Evolutionary conservation across 1,140 invertebrate species (phyloP).

Genomic region (Laupala kohalensis): DNA sequence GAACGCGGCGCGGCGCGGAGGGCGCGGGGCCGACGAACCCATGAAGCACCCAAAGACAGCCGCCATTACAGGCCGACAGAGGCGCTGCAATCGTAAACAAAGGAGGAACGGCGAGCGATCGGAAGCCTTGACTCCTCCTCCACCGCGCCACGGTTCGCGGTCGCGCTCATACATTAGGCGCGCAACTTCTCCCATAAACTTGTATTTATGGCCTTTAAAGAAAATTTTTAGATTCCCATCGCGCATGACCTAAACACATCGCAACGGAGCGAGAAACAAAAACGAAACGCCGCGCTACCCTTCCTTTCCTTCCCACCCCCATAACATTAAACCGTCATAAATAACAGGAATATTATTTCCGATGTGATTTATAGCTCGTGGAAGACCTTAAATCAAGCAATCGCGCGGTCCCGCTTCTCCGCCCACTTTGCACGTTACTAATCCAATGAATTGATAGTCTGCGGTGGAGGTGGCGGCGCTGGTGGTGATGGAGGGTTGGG

Average conservation of each 20-base stretch:
- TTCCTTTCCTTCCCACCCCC: not conserved
- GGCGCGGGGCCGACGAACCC: not conserved
- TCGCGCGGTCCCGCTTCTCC: not conserved
- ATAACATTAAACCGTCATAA: not conserved
- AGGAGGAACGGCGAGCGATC: not conserved
- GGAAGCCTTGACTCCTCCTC: not conserved
- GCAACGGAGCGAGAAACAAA: not conserved
- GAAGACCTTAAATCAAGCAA: conserved; percentile 3
- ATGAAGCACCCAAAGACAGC: not conserved
- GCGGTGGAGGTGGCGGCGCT: not conserved
- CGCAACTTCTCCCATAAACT: not conserved
- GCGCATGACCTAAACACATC: not conserved
- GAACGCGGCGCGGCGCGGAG: too few species aligned
- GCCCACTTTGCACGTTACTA: conserved; percentile 1
- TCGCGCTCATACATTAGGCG: not conserved
- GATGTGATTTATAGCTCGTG: not conserved
- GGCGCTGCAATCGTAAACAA: not conserved
- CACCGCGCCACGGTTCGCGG: not conserved
- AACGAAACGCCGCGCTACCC: not conserved
- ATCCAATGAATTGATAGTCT: not conserved
- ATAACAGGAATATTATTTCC: not conserved
- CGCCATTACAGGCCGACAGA: not conserved
- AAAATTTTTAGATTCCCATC: not conserved
- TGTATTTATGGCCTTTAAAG: not conserved
- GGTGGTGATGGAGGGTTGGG: not conserved